Percentiles rank a stretch among this genome's conserved stretches.
phyloP scores from a whole-genome alignment of 1,140 invertebrate genomes.

The Sesamia nonagrioides region DNA sequence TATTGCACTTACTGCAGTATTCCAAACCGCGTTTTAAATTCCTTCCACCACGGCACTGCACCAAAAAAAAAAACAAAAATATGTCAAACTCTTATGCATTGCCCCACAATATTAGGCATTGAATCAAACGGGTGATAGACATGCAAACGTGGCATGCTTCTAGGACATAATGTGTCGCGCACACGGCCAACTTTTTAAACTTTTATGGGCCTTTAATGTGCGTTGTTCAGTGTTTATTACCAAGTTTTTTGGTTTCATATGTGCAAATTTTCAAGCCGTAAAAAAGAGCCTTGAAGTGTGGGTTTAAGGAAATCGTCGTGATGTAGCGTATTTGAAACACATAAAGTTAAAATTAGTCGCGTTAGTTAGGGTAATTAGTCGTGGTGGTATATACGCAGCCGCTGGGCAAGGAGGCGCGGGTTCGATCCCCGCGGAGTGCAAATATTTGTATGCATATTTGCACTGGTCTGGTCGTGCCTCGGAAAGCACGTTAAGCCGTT shows the following conservation, averaged over 20 bases:
- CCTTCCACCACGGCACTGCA: no score
- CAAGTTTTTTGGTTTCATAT: not conserved
- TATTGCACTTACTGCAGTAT: not conserved
- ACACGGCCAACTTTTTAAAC: constrained; percentile 41
- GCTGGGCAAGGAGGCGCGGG: no score
- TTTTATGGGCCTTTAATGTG: constrained; percentile 49
- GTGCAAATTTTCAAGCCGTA: constrained; percentile 7
- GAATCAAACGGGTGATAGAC: constrained; percentile 61
- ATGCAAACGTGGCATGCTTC: constrained; percentile 60
- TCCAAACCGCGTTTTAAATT: not conserved
- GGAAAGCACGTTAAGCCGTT: no score
- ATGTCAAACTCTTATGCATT: constrained; percentile 45
- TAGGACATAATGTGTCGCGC: constrained; percentile 36
- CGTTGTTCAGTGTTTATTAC: constrained; percentile 17
- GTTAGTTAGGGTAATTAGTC: not conserved
- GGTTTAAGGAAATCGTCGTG: not conserved
- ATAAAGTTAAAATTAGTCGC: not conserved
- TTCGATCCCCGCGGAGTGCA: no score
- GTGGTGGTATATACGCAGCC: no score
- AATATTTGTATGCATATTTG: no score
- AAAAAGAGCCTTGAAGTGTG: constrained; percentile 7
- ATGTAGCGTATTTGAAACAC: not conserved
- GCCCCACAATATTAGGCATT: constrained; percentile 52
- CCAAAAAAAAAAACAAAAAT: constrained; percentile 2
- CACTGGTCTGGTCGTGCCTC: no score